Conservation (phyloP, 2,888 invertebrate genomes). For the Tetragonula carbonaria region DNA sequence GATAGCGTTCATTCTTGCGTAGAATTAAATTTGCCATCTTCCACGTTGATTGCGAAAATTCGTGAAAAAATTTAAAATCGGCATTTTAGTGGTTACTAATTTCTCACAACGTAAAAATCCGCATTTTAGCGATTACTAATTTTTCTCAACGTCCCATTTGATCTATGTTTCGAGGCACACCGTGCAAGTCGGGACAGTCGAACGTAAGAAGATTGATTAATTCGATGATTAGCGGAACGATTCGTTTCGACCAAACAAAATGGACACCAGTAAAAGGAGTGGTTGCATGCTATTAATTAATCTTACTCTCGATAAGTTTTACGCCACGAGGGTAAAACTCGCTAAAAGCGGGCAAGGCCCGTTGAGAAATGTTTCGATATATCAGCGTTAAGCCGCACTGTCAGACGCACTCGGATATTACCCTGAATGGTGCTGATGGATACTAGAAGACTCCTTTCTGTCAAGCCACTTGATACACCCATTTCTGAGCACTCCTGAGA, state of each 20-base stretch:
- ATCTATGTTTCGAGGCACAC: no score
- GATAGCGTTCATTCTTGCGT: no score
- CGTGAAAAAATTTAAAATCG: no score
- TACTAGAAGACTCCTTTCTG: slow-evolving; percentile 72
- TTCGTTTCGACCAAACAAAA: slow-evolving; percentile 1
- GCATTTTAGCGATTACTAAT: no score
- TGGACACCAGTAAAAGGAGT: slow-evolving; percentile 14
- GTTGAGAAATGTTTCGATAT: slow-evolving; percentile 77
- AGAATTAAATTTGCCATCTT: no score
- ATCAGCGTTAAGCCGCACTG: slow-evolving; percentile 74
- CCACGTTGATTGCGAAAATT: no score
- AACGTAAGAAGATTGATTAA: slow-evolving; percentile 30
- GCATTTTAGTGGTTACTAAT: no score
- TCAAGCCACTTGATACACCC: slow-evolving; percentile 67
- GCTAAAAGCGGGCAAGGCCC: slow-evolving; percentile 56
- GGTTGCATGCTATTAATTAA: slow-evolving; percentile 54
- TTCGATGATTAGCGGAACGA: slow-evolving; percentile 2
- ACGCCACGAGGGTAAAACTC: slow-evolving; percentile 59
- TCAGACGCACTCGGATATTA: slow-evolving; percentile 76
- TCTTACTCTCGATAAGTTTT: slow-evolving; percentile 50
- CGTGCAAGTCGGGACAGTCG: background rate
- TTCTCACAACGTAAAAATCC: no score
- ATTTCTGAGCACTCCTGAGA: slow-evolving; percentile 38
- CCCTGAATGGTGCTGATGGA: slow-evolving; percentile 74
- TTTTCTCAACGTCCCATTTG: no score